Evolutionary conservation across 2,113 vertebrate genomes (phyloP).

Genomic region (Gobiocypris rarus): DNA sequence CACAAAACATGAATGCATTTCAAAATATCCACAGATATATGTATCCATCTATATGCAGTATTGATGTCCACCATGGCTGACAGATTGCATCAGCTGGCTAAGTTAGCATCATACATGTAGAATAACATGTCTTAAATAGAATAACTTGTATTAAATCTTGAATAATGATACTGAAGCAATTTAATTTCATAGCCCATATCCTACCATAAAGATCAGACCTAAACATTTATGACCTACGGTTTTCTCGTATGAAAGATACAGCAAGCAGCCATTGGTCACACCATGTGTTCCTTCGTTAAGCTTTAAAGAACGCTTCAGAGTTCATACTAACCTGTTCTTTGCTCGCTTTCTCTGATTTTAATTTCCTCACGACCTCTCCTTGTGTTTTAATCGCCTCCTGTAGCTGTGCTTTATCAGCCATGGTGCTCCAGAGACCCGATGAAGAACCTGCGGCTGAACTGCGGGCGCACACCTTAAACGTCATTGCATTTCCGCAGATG

Average conservation of each 20-base stretch:
- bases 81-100: constrained; percentile 25
- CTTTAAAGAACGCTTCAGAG: not conserved
- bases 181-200: too few species aligned
- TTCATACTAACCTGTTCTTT: constrained; percentile 76
- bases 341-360: constrained; percentile 76
- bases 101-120: constrained; percentile 3
- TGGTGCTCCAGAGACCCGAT: constrained; percentile 45
- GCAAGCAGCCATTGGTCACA: not conserved
- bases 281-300: not conserved
- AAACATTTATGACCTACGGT: not conserved
- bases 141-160: too few species aligned
- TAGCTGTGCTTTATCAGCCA: constrained; percentile 72
- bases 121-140: not conserved
- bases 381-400: constrained; percentile 77
- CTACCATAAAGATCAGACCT: not conserved
- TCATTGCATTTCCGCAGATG: not conserved
- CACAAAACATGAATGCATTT: not conserved
- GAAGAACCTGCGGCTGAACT: not conserved
- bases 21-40: not conserved
- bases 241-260: not conserved
- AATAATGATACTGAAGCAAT: not conserved
- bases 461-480: constrained; percentile 38
- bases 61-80: constrained; percentile 2
- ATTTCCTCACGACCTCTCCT: constrained; percentile 76
- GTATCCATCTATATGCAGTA: not conserved